Percentiles rank a stretch among this genome's conserved stretches.
Evolutionary conservation across 2,113 vertebrate species (phyloP).

Genomic region (Rhagologus leucostigma): DNA sequence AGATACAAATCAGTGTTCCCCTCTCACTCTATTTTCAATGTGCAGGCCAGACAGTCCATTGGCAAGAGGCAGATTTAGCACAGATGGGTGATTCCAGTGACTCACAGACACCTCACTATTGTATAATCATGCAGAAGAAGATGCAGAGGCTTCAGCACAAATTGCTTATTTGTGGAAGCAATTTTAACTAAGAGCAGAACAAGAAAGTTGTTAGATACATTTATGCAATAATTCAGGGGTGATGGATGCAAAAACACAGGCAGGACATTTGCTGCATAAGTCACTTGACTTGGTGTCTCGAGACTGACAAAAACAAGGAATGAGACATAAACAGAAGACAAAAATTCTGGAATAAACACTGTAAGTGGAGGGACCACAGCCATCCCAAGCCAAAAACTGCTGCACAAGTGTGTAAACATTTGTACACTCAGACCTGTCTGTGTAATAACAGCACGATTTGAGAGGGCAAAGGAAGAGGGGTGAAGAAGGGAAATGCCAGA

Average conservation of each 20-base stretch:
- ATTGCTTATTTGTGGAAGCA: constrained; percentile 35
- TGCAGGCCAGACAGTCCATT: background rate
- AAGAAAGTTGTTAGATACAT: background rate
- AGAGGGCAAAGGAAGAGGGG: background rate
- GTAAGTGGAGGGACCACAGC: background rate
- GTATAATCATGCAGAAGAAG: background rate
- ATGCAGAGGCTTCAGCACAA: background rate
- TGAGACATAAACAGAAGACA: background rate
- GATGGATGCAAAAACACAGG: background rate
- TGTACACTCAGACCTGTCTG: background rate
- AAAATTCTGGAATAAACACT: background rate
- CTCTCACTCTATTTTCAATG: background rate
- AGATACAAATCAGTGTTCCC: background rate
- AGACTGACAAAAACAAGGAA: background rate
- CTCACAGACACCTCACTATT: background rate
- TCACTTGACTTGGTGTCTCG: background rate
- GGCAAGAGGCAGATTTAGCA: background rate
- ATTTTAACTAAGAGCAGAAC: constrained; percentile 21
- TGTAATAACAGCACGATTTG: background rate
- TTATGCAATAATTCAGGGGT: background rate
- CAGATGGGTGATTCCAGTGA: background rate
- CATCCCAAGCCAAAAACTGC: background rate
- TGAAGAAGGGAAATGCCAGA: background rate
- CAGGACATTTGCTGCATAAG: background rate
- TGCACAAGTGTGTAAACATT: background rate